Conservation (phyloP, 1,140 invertebrate species). For the Bombus waltoni region DNA sequence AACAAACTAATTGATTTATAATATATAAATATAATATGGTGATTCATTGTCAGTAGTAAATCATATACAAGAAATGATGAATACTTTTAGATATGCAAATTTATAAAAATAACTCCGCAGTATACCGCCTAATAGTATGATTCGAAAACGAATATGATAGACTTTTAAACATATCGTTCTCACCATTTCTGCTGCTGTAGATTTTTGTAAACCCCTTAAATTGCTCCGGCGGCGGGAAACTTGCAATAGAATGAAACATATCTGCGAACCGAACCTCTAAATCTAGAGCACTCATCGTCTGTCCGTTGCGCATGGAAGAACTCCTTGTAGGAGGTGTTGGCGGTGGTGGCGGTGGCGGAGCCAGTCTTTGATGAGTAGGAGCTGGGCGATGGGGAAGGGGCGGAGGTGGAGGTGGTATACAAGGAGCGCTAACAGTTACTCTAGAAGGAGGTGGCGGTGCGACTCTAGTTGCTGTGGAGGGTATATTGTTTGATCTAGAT, state of each 20-base stretch:
- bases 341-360: constrained; percentile 70
- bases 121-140: constrained; percentile 54
- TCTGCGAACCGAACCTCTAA: constrained; percentile 82
- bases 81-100: background rate
- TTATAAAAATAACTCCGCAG: constrained; percentile 59
- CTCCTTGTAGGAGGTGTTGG: constrained; percentile 73
- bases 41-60: background rate
- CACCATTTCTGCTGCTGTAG: constrained; percentile 84
- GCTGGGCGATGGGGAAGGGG: constrained; percentile 76
- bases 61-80: background rate
- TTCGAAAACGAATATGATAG: constrained; percentile 5
- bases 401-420: constrained; percentile 79
- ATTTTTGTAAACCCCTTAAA: constrained; percentile 82
- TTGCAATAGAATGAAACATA: constrained; percentile 81
- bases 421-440: constrained; percentile 72
- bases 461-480: constrained; percentile 64
- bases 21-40: background rate
- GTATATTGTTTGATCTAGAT: constrained; percentile 56
- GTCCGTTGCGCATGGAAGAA: constrained; percentile 74
- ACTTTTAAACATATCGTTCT: constrained; percentile 58
- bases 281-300: constrained; percentile 70
- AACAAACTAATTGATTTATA: background rate
- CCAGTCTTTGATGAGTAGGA: constrained; percentile 72
- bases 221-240: constrained; percentile 82
- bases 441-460: constrained; percentile 78